A percentile compares a stretch with the other conserved stretches of the same genome.
phyloP scores from a whole-genome alignment of 2,888 invertebrate species.

The Lasioglossum vierecki region DNA sequence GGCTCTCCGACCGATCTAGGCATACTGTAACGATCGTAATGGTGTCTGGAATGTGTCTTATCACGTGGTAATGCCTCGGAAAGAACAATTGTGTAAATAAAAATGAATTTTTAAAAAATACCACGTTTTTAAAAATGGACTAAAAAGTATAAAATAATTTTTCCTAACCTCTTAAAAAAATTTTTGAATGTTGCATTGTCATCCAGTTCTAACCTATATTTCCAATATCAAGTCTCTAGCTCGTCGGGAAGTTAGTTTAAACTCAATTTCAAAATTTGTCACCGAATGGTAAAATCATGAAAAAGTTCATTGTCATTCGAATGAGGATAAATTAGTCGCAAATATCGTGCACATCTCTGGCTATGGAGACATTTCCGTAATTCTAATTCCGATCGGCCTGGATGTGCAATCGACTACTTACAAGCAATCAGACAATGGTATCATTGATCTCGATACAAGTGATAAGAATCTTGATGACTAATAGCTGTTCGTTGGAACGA shows the following conservation, averaged over 20 bases:
- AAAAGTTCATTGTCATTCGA: background rate
- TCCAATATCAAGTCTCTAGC: no score
- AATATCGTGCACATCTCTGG: background rate
- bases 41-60: background rate
- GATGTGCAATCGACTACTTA: background rate
- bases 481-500: background rate
- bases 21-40: background rate
- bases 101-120: no score
- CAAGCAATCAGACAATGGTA: background rate
- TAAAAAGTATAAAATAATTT: no score
- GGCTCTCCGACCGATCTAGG: background rate
- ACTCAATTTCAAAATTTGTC: no score
- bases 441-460: background rate
- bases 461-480: background rate
- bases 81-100: background rate
- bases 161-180: no score
- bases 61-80: background rate
- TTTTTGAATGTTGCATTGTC: no score
- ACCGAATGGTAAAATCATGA: background rate
- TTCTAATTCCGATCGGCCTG: background rate
- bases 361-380: background rate
- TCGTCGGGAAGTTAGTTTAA: no score
- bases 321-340: background rate
- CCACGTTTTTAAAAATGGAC: no score
- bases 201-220: no score